A percentile compares a stretch with the other conserved stretches of the same genome.
Evolutionary conservation across 2,797 vertebrate genomes (phyloP).

Genomic region (Taeniopygia guttata): DNA sequence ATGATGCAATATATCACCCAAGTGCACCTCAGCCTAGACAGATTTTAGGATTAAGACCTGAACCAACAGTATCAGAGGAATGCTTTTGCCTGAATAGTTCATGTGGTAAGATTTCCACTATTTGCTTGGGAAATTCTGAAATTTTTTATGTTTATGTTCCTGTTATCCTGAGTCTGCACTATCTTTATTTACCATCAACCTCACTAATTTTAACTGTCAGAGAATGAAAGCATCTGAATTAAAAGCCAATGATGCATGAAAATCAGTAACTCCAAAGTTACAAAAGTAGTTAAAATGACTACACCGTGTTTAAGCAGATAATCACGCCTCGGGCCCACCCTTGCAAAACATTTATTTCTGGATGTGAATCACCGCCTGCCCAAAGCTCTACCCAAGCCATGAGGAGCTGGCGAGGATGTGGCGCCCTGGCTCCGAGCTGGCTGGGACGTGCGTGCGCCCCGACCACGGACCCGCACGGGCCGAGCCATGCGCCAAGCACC

Average conservation of each 20-base stretch:
- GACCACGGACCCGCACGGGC: accelerated
- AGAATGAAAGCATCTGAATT: neutral
- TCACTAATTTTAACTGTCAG: conserved; percentile 24
- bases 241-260: neutral
- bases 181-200: conserved; percentile 7
- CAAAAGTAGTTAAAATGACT: neutral
- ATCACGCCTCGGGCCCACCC: neutral
- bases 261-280: conserved; percentile 9
- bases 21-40: neutral
- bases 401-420: neutral
- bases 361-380: neutral
- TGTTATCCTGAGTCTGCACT: neutral
- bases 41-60: neutral
- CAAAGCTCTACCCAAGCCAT: neutral
- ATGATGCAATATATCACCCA: too few species aligned
- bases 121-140: neutral
- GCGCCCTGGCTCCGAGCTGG: neutral
- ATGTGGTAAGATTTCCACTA: neutral
- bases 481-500: neutral
- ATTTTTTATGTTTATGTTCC: neutral
- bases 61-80: neutral
- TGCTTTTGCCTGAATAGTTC: neutral
- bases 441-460: neutral
- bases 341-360: conserved; percentile 9
- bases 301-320: neutral